Percentiles rank a stretch among this genome's conserved stretches.
Conservation (phyloP, 1,140 invertebrate genomes). For the Drosophila pruinosa region DNA sequence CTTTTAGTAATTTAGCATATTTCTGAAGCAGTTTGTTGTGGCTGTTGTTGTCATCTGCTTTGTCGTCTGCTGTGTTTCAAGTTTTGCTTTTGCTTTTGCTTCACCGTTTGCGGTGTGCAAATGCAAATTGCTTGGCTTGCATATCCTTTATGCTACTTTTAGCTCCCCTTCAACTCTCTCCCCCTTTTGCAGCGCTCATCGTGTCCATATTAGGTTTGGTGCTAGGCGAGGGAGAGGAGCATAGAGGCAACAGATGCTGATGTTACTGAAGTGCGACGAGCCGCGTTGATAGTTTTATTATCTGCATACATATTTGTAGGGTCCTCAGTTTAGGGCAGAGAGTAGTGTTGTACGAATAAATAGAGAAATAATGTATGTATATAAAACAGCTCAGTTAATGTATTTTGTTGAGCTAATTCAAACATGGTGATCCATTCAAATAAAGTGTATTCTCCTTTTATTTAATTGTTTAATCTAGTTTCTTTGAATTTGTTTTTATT, state of each 20-base stretch:
- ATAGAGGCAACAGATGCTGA: conserved; percentile 43
- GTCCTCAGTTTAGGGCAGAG: conserved; percentile 27
- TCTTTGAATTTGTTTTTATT: no score
- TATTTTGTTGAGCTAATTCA: no score
- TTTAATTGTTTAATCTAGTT: no score
- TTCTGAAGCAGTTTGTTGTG: conserved; percentile 62
- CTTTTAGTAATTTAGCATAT: conserved; percentile 79
- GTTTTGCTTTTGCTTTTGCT: conserved; percentile 67
- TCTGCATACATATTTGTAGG: conserved; percentile 42
- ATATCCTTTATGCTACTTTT: conserved; percentile 49
- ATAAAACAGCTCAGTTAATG: no score
- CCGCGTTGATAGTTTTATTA: conserved; percentile 67
- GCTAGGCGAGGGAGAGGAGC: neutral
- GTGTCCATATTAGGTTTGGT: neutral
- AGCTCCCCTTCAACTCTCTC: neutral
- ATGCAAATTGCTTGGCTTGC: conserved; percentile 78
- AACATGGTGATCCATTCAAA: no score
- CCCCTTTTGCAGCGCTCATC: neutral
- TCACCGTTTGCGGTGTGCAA: conserved; percentile 78
- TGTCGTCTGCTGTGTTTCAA: conserved; percentile 60
- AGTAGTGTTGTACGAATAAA: no score
- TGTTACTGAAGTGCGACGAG: conserved; percentile 63
- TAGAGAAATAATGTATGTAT: no score
- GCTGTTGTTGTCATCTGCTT: conserved; percentile 52
- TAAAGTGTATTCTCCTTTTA: no score